Evolutionary conservation across 2,113 vertebrate species (phyloP).

Genomic region (Nesogale talazaci): DNA sequence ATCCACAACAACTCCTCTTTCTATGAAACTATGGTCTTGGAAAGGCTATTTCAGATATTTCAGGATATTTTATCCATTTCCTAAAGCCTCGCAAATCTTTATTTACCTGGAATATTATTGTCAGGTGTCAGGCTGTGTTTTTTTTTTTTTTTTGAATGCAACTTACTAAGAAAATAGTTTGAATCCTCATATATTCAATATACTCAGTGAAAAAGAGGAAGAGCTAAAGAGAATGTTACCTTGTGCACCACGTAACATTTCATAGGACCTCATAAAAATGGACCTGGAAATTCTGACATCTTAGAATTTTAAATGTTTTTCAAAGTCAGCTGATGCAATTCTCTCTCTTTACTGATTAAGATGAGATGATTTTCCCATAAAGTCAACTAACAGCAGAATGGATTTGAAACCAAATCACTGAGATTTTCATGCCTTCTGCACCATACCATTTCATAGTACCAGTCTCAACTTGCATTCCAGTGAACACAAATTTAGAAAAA

Average conservation of each 20-base stretch:
- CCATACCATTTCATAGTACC: neutral
- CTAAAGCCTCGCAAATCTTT: neutral
- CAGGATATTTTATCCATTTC: neutral
- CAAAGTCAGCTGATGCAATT: neutral
- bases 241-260: neutral
- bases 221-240: neutral
- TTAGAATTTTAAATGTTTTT: conserved; percentile 6
- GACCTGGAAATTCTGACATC: neutral
- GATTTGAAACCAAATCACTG: neutral
- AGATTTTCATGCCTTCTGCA: neutral
- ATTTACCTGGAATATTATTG: neutral
- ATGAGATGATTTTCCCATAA: neutral
- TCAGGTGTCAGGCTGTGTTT: neutral
- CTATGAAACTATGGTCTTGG: neutral
- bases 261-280: neutral
- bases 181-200: neutral
- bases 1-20: neutral
- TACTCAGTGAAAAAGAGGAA: neutral
- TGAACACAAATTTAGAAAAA: neutral
- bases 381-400: neutral
- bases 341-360: neutral
- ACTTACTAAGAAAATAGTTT: neutral
- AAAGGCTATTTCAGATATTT: neutral
- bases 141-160: neutral
- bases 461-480: neutral